Base-by-base conservation (phyloP, 2,888 invertebrate species). In the Tanypteryx hageni region DNA sequence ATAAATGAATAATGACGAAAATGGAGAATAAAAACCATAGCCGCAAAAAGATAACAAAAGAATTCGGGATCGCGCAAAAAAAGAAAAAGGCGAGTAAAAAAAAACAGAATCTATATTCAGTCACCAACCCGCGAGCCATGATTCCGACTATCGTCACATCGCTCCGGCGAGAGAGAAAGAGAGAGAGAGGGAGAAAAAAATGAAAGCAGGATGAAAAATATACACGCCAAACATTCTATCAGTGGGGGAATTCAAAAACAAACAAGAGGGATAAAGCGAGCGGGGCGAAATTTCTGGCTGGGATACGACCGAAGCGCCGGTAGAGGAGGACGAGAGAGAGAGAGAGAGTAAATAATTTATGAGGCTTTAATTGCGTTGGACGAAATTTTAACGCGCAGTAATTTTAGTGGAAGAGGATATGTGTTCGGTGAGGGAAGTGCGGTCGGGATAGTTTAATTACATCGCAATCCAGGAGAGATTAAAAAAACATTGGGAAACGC, bases 321-420 rank as follows among this genome's bases (percentile, higher is more conserved):
- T 44, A 31, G 57, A n/a, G 44, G 44, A 44, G 44, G 44, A 44
- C n/a, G 68, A 68, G 22, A 68, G 68, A 68, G 22, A 10, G n/a
- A 27, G 18, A 64, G 89, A 89, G 89, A 64, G 89, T 31, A 68
- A 89, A 61, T 89, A 89, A 89, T 89, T 89, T 89, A 89, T 89
- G 89, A 89, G 89, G 89, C 89, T 89, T 89, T 89, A 89, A 89
- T 89, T 89, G 89, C 89, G 68, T 89, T 61, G 89, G 89, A 89
- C 89, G 89, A 89, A 89, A 89, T 89, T 89, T 89, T 89, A 89
- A 89, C 89, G 89, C 89, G 68, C 16, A 64, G 89, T 89, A 89
- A 89, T 89, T 89, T 64, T 44, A 61, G 18, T 61, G 89, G 83
- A 83, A 83, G 83, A 83, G 83, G 89, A 68, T 64, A 64, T 44